Evolutionary conservation across 2,888 invertebrate genomes (phyloP), one percentile per base, ranked within the genome.

Genomic region (Lysandra coridon): DNA sequence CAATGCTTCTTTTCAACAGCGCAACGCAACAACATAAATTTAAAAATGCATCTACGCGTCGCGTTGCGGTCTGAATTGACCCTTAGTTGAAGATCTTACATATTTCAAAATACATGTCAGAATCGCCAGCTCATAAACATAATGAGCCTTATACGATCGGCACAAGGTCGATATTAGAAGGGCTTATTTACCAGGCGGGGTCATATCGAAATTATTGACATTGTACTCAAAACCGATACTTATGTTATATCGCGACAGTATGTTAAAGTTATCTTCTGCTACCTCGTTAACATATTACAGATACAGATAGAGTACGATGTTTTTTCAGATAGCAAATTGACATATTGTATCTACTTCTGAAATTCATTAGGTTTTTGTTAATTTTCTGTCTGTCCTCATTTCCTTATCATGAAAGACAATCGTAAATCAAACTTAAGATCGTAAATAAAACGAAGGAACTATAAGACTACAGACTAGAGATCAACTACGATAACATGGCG

Each of bases 131-230:
- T 64, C 64, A 69, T 69, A 69, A 69, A 69, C 69, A 37, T 69
- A 69, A 37, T 69, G 5, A 69, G 69, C 33, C 69, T 69, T 69
- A 69, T 75, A 49, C 30, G 44, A 53, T 14, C 81, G 79, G 64
- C 78, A 80, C 81, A 82, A 81, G 82, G 82, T 81, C 81, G 76
- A 57, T 69, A 80, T 79, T 79, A 79, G 79, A 79, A 79, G 79
- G 79, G 79, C 60, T 30, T 30, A 57, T 62, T 78, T 40, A 60
- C 74, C 23, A 57, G 73, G 37, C 73, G 60, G 78, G 78, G 78
- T 79, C 78, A 79, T 73, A 79, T 74, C 73, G 73, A 73, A 73
- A 40, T 17, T 44, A 74, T 23, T 74, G 74, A 74, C 69, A 69
- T 69, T 69, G 69, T 69, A 17, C 69, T 69, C 69, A 37, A 69